Base-by-base conservation (phyloP, 2,113 vertebrate genomes). In the Laticauda laticaudata region DNA sequence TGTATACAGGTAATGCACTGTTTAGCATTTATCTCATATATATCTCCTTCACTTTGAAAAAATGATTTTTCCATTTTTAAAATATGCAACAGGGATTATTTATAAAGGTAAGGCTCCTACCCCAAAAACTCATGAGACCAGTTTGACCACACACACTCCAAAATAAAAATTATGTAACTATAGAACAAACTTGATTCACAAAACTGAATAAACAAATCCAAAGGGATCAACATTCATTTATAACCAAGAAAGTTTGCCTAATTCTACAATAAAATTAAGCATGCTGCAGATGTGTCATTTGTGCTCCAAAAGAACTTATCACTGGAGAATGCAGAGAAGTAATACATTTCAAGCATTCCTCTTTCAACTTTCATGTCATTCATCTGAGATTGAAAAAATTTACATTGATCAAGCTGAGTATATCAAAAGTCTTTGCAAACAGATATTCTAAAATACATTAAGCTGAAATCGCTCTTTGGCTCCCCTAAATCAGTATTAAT, bases 401-500 rank as follows among this genome's bases (percentile, higher is more conserved):
- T 98, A 98, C 97, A 98, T 91, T 95, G 94, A 97, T 98, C 96
- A 97, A 97, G 95, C 96, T 90, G 87, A 96, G 94, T 89, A 96
- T 95, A 94, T 95, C 96, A 94, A 86, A 95, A 95, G 89, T 95
- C 92, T 96, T 90, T 48, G 96, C 95, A 98, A 98, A 98, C 97
- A 95, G 96, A 95, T 97, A 98, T 97, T 98, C 98, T 97, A 97
- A 81, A 97, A 97, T 96, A 96, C 98, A 97, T 97, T 98, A 98
- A 98, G 98, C 97, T 97, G 97, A 98, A 97, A 97, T 96, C 94
- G 97, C 95, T 96, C 98, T 98, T 98, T 98, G 98, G 98, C 97
- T 98, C 97, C 97, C 98, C 97, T 97, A 96, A 97, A 96, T 95
- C 93, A 96, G 96, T 98, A 97, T 94, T 95, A 97, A 97, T 92